Evolutionary conservation across 2,797 vertebrate genomes (phyloP).

Genomic region (Macroramphosus scolopax): DNA sequence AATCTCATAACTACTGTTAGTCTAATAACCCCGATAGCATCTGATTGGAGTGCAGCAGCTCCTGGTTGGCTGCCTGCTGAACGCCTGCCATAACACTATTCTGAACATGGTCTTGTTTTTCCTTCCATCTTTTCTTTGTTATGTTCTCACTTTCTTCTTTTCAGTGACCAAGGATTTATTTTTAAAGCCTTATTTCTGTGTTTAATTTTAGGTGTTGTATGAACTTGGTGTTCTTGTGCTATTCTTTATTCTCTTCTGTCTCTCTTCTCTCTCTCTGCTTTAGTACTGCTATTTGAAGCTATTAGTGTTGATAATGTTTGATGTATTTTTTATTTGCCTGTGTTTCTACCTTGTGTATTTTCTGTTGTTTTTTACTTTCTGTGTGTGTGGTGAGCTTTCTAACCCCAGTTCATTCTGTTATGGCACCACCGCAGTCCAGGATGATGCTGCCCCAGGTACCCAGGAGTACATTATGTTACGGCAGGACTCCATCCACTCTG

Average conservation of each 20-base stretch:
- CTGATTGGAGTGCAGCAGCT: slow-evolving; percentile 22
- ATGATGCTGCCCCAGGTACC: slow-evolving; percentile 99
- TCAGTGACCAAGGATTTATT: slow-evolving; percentile 27
- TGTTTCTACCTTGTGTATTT: slow-evolving; percentile 49
- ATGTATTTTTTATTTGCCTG: slow-evolving; percentile 55
- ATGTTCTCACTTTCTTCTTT: slow-evolving; percentile 43
- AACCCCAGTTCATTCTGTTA: slow-evolving; percentile 98
- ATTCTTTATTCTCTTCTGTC: slow-evolving; percentile 35
- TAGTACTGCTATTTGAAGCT: slow-evolving; percentile 23
- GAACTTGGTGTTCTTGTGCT: slow-evolving; percentile 45
- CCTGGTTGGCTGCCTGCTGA: slow-evolving; percentile 29
- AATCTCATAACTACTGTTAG: slow-evolving; percentile 7
- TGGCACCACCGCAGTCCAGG: slow-evolving; percentile 97
- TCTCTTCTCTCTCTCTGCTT: slow-evolving; percentile 22
- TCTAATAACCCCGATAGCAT: too few species aligned
- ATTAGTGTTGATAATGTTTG: slow-evolving; percentile 32
- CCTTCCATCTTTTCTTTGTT: slow-evolving; percentile 32
- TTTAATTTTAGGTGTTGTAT: slow-evolving; percentile 47
- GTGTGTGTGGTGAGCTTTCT: slow-evolving; percentile 77
- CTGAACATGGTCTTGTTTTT: slow-evolving; percentile 18
- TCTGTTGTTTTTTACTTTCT: slow-evolving; percentile 56
- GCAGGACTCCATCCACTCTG: slow-evolving; percentile 99
- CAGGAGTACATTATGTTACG: slow-evolving; percentile 99
- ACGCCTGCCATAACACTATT: slow-evolving; percentile 39
- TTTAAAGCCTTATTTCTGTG: slow-evolving; percentile 29